A percentile compares a stretch with the other conserved stretches of the same genome.
Conservation (phyloP, 2,888 invertebrate genomes). For the Steinernema hermaphroditum region DNA sequence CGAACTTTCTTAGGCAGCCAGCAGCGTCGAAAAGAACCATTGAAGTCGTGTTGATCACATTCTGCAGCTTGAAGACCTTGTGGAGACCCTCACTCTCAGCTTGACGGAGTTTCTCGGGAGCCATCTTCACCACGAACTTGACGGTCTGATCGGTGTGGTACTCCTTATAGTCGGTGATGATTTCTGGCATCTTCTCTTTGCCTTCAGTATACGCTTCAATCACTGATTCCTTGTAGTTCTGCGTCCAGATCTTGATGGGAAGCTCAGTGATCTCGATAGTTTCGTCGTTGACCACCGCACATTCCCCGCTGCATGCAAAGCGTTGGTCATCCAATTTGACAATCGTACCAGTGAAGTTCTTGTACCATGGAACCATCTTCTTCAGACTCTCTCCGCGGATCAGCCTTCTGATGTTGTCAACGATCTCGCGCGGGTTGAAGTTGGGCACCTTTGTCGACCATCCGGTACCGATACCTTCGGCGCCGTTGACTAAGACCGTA, state of each 20-base stretch:
- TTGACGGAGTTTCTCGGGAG: conserved; percentile 72
- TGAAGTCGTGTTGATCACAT: conserved; percentile 77
- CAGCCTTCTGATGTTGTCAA: conserved; percentile 76
- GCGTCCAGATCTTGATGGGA: conserved; percentile 91
- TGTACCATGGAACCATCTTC: conserved; percentile 62
- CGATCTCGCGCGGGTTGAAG: conserved; percentile 88
- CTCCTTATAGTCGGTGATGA: conserved; percentile 76
- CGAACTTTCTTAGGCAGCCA: conserved; percentile 76
- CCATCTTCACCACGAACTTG: conserved; percentile 81
- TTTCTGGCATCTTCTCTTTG: conserved; percentile 44
- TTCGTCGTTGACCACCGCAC: conserved; percentile 70
- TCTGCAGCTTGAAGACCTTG: conserved; percentile 88
- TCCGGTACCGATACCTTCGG: conserved; percentile 75
- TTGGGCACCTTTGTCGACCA: conserved; percentile 77
- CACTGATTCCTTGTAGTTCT: conserved; percentile 89
- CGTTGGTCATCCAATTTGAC: conserved; percentile 51
- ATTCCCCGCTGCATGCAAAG: conserved; percentile 81
- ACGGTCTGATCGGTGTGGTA: conserved; percentile 94
- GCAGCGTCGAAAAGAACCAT: conserved; percentile 81
- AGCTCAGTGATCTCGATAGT: conserved; percentile 92
- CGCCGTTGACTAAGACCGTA: conserved; percentile 93
- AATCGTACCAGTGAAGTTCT: conserved; percentile 60
- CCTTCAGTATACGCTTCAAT: conserved; percentile 79
- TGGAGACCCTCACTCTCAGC: conserved; percentile 82
- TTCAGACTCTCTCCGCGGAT: conserved; percentile 80